Percentiles rank a stretch among this genome's conserved stretches.
Conservation (phyloP, 2,113 vertebrate species). For the Ameiurus melas region DNA sequence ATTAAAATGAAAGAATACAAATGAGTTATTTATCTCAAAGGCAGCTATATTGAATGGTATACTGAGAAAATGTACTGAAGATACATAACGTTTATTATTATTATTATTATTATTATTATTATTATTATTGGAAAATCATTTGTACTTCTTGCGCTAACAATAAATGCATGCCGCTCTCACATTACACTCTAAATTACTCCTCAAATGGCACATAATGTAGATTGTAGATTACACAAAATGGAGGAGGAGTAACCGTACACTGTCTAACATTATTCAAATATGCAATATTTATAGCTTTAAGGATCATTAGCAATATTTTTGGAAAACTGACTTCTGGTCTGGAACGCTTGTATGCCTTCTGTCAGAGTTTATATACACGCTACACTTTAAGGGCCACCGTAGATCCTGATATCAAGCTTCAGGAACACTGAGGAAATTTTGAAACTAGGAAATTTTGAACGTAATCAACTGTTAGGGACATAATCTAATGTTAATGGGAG, state of each 20-base stretch:
- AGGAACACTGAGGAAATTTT: background rate
- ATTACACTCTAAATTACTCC: background rate
- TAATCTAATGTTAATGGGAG: too few relatives aligned
- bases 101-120: background rate
- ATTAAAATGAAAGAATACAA: background rate
- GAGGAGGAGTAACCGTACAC: background rate
- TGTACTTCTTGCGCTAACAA: background rate
- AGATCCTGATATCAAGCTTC: background rate
- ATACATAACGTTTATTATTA: background rate
- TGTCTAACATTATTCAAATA: background rate
- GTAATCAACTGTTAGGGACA: background rate
- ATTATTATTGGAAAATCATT: background rate
- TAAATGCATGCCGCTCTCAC: background rate
- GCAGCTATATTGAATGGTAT: background rate
- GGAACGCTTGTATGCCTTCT: background rate
- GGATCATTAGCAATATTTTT: background rate
- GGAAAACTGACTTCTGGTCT: background rate
- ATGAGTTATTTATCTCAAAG: background rate
- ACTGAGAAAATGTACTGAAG: background rate
- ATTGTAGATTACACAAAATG: background rate
- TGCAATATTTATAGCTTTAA: background rate
- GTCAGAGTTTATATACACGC: background rate
- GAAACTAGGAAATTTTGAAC: background rate
- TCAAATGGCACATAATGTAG: background rate
- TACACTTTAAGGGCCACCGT: background rate